Base-by-base conservation (phyloP, 2,888 invertebrate genomes). In the Dryococelus australis region DNA sequence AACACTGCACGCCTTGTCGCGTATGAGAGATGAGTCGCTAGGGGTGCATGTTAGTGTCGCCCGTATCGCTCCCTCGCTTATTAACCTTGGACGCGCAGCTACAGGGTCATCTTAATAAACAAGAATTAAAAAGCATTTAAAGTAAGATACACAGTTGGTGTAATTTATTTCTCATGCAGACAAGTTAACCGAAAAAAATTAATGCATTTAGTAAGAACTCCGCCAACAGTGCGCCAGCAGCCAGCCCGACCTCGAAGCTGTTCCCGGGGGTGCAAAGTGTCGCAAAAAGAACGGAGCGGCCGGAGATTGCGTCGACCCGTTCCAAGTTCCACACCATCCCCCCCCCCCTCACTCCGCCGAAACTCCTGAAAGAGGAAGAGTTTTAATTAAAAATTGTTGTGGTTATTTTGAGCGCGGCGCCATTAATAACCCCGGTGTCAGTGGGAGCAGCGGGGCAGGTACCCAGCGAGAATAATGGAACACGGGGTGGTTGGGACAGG, bases 311-410 rank as follows among this genome's bases (percentile, higher is more conserved):
- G 47, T n/a, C 65, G 65, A 65, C 65, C 24, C 65, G n/a, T 3
- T 20, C 65, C 65, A 65, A n/a, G 24, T 65, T n/a, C 24, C 24
- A n/a, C n/a, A n/a, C n/a, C n/a, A n/a, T 24, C 65, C n/a, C n/a
- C 20, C 65, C 24, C 16, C 65, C 65, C n/a, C 3, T 20, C 16
- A 8, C 65, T 12, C 1, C 8, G 2, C 24, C 24, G 65, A 10
- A 9, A 20, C 24, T n/a, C 8, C 6, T 65, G 65, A n/a, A 65
- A n/a, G 65, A 65, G 65, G 65, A 65, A 65, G 65, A 65, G 65
- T 65, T 65, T 65, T 65, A 65, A 65, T 65, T 65, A 65, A 65
- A 65, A 65, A 65, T 65, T 65, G 65, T 65, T 65, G 65, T 65
- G 65, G 65, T 65, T 65, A 65, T 65, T 65, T 65, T 65, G 65